Percentiles rank a stretch among this genome's conserved stretches.
Conservation (phyloP, 1,140 invertebrate species). For the Drosophila sulfurigaster region DNA sequence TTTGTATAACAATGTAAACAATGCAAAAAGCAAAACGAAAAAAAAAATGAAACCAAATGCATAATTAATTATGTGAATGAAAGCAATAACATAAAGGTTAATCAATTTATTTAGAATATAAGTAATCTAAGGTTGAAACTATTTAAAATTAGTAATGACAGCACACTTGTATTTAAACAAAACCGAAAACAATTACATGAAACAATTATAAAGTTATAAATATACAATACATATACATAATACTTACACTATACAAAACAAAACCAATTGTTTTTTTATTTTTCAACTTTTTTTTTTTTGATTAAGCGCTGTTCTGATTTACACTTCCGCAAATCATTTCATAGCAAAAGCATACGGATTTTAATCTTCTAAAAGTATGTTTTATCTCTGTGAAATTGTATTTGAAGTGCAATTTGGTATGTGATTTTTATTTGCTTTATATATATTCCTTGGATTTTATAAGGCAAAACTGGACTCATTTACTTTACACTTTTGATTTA, state of each 20-base stretch:
- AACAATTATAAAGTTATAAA: slow-evolving; percentile 72
- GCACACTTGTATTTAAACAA: slow-evolving; percentile 63
- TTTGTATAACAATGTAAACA: slow-evolving; percentile 79
- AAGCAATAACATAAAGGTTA: slow-evolving; percentile 78
- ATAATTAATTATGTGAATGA: slow-evolving; percentile 67
- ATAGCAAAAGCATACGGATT: background rate
- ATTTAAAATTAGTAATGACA: slow-evolving; percentile 72
- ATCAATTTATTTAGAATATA: slow-evolving; percentile 74
- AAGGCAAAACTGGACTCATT: slow-evolving; percentile 14
- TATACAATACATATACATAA: slow-evolving; percentile 46
- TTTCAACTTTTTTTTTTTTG: slow-evolving; percentile 14
- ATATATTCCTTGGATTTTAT: slow-evolving; percentile 5
- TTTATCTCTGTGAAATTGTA: background rate
- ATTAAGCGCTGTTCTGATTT: slow-evolving; percentile 5
- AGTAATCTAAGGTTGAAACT: slow-evolving; percentile 75
- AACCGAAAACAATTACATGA: slow-evolving; percentile 37
- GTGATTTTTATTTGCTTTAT: slow-evolving; percentile 7
- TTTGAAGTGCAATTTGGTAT: slow-evolving; percentile 15
- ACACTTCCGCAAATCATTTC: background rate
- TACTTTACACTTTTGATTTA: slow-evolving; percentile 26
- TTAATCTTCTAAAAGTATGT: background rate
- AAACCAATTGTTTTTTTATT: slow-evolving; percentile 49
- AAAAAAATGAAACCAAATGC: slow-evolving; percentile 35
- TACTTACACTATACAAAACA: slow-evolving; percentile 55
- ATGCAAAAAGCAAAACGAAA: slow-evolving; percentile 32